phyloP scores from a whole-genome alignment of 2,797 vertebrate species.

The Acanthiza pusilla region DNA sequence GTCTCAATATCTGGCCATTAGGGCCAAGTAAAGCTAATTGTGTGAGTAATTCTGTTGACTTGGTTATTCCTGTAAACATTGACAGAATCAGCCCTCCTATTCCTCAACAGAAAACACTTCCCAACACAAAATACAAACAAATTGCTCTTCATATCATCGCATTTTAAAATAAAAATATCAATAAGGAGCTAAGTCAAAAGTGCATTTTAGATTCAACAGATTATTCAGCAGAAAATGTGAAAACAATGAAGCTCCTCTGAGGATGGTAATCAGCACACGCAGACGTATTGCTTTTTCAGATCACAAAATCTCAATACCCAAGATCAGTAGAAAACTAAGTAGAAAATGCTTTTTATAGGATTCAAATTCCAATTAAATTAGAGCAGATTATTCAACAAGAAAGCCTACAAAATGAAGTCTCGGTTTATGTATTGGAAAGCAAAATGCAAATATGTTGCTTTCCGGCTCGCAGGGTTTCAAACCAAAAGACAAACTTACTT shows the following conservation, averaged over 20 bases:
- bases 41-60: conserved; percentile 24
- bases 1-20: not conserved
- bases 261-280: conserved; percentile 5
- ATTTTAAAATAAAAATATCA: conserved; percentile 54
- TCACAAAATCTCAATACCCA: conserved; percentile 51
- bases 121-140: conserved; percentile 40
- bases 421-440: conserved; percentile 52
- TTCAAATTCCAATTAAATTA: conserved; percentile 68
- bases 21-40: conserved; percentile 22
- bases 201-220: conserved; percentile 36
- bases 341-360: conserved; percentile 56
- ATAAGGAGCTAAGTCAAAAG: conserved; percentile 36
- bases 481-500: conserved; percentile 58
- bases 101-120: conserved; percentile 16
- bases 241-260: conserved; percentile 38
- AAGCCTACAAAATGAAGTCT: conserved; percentile 55
- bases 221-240: conserved; percentile 30
- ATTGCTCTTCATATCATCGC: conserved; percentile 4
- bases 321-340: conserved; percentile 55
- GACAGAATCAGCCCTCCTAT: not conserved
- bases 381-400: conserved; percentile 64
- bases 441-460: conserved; percentile 67
- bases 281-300: conserved; percentile 43
- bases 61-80: conserved; percentile 22
- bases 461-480: conserved; percentile 53